phyloP scores from a whole-genome alignment of 2,888 invertebrate genomes.

The Lasioglossum calceatum region DNA sequence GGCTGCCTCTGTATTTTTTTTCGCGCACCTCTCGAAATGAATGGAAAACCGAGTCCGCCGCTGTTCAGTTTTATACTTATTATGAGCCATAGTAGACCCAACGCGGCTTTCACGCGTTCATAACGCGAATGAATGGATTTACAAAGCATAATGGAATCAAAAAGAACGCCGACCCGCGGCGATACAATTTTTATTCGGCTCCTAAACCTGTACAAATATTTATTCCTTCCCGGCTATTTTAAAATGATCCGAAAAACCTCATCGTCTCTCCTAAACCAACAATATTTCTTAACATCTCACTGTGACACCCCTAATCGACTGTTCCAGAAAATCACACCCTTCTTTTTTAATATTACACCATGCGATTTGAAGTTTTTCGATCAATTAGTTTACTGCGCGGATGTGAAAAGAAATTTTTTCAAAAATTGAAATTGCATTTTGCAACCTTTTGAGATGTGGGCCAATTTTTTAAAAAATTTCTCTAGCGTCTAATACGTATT shows the following conservation, averaged over 20 bases:
- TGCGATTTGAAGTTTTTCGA: too few species aligned
- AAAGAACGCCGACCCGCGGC: neutral
- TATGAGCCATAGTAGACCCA: neutral
- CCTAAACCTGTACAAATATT: neutral
- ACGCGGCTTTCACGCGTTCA: neutral
- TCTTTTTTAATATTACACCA: too few species aligned
- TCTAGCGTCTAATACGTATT: too few species aligned
- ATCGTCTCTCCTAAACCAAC: neutral
- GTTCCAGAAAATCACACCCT: neutral
- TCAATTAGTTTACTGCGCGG: too few species aligned
- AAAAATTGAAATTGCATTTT: too few species aligned
- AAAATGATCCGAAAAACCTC: neutral
- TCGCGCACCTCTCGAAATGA: neutral
- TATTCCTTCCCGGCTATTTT: neutral
- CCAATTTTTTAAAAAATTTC: too few species aligned
- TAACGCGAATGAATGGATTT: neutral
- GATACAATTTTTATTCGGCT: neutral
- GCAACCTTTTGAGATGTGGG: too few species aligned
- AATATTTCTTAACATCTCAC: neutral
- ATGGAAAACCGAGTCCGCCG: neutral
- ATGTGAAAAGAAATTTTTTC: too few species aligned
- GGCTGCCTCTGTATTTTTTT: neutral
- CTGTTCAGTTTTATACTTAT: conserved; percentile 2
- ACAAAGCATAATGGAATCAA: neutral
- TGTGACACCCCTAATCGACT: neutral